Evolutionary conservation across 2,113 vertebrate species (phyloP), one percentile per base, ranked within the genome.

Genomic region (Empidonax traillii): DNA sequence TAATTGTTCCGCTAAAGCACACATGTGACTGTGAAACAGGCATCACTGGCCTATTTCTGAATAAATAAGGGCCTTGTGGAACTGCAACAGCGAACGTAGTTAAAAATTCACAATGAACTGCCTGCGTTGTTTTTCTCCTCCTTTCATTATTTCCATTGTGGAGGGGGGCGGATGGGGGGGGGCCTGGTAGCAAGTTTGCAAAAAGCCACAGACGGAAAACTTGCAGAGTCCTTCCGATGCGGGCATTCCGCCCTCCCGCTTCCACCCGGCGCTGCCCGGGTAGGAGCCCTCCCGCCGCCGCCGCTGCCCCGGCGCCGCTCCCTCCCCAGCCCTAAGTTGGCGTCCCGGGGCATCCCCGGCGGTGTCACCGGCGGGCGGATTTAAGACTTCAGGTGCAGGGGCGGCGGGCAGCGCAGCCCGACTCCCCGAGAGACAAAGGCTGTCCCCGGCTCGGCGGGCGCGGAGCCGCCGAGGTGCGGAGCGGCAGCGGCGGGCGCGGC

Each of bases 171-270:
- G 10, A 7, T 3, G 30, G 51, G 52, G 35, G 30, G 7, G 35
- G 41, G 21, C 27, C 25, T 8, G 76, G 72, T 72, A 73, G 65
- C 73, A 95, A 94, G 77, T 96, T 89, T 9, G 76, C 47, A 53
- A 49, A 62, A 91, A 91, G 62, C 81, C 88, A 55, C 85, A 37
- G 67, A 63, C 67, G 90, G 83, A 96, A 90, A 96, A 93, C 94
- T 95, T 89, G 87, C 73, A 33, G 10, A 12, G 85, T 56, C 77
- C 68, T 84, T 49, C 85, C 90, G 81, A 52, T 10, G 78, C 77
- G 59, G 91, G 89, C 95, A 90, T 87, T 33, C 77, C 59, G 27
- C 82, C 73, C 91, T n/a, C 67, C 72, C 52, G 69, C 21, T 68
- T 3, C 31, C 86, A 58, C 4, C 89, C n/a, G 59, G 63, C 82